Conservation (phyloP, 2,888 invertebrate species). For the Agonopterix arenella region DNA sequence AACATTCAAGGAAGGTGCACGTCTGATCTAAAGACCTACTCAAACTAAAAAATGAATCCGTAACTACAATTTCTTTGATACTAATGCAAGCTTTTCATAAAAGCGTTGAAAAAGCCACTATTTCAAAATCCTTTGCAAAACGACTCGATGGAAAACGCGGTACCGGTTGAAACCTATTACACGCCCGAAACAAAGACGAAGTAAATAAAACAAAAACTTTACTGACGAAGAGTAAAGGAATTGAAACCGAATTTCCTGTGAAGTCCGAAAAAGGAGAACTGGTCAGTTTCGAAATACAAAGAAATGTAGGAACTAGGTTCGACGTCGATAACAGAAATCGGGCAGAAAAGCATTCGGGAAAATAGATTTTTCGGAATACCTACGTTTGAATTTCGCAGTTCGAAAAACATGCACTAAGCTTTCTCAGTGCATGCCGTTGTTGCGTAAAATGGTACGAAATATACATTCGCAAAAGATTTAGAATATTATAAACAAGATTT, state of each 20-base stretch:
- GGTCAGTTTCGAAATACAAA: neutral
- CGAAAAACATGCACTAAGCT: too few species aligned
- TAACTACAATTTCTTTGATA: too few species aligned
- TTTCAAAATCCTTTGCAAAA: conserved; percentile 13
- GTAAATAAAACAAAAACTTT: conserved; percentile 15
- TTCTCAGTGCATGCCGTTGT: too few species aligned
- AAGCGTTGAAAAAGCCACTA: conserved; percentile 14
- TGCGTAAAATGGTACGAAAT: too few species aligned
- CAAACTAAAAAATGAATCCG: too few species aligned
- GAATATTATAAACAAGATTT: too few species aligned
- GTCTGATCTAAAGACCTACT: too few species aligned
- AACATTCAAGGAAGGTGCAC: too few species aligned
- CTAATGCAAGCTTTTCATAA: neutral
- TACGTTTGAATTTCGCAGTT: too few species aligned
- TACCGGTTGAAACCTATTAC: conserved; percentile 15
- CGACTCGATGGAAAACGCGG: conserved; percentile 12
- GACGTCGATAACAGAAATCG: neutral
- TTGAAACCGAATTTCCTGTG: conserved; percentile 28
- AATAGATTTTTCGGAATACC: neutral
- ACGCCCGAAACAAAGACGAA: conserved; percentile 11
- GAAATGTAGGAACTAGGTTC: neutral
- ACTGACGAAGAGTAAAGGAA: conserved; percentile 16
- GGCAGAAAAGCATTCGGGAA: neutral
- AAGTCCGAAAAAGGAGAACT: neutral
- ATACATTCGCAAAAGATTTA: too few species aligned